Conservation (phyloP, 1,140 invertebrate species). For the Drosophila ananassae region DNA sequence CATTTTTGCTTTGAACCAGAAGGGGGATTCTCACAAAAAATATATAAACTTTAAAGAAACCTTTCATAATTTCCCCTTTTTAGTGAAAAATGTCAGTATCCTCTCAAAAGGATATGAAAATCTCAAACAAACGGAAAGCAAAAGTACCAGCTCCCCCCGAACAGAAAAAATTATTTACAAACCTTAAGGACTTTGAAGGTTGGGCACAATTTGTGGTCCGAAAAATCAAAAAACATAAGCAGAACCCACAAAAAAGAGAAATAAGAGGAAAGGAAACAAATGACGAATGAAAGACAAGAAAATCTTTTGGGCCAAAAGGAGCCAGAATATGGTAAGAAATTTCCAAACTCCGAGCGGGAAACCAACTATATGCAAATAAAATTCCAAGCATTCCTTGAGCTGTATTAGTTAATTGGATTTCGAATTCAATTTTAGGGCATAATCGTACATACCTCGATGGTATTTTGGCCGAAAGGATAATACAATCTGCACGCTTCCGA, state of each 20-base stretch:
- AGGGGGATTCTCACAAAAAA: too few relatives aligned
- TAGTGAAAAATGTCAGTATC: background rate
- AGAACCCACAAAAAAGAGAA: conserved; percentile 6
- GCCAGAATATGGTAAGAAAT: conserved; percentile 6
- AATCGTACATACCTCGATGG: background rate
- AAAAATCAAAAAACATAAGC: conserved; percentile 4
- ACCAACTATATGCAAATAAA: conserved; percentile 29
- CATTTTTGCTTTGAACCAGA: too few relatives aligned
- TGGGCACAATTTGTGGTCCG: background rate
- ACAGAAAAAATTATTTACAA: conserved; percentile 2
- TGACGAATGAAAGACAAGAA: conserved; percentile 36
- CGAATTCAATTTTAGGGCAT: conserved; percentile 24
- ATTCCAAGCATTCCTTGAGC: background rate
- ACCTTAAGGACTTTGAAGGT: background rate
- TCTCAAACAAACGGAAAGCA: conserved; percentile 8
- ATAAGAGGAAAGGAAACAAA: conserved; percentile 13
- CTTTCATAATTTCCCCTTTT: too few relatives aligned
- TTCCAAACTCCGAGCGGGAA: background rate
- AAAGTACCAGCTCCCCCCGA: conserved; percentile 13
- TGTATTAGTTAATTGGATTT: conserved; percentile 33
- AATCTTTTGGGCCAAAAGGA: conserved; percentile 11
- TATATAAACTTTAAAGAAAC: too few relatives aligned
- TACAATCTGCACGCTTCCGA: conserved; percentile 23
- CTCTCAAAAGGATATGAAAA: background rate
- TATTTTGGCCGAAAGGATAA: conserved; percentile 1